These are phyloP conservation scores for Acropora yongei DNA, from an alignment of 64 coral and sea anemone species.

Conservation along the genomic window DNA sequence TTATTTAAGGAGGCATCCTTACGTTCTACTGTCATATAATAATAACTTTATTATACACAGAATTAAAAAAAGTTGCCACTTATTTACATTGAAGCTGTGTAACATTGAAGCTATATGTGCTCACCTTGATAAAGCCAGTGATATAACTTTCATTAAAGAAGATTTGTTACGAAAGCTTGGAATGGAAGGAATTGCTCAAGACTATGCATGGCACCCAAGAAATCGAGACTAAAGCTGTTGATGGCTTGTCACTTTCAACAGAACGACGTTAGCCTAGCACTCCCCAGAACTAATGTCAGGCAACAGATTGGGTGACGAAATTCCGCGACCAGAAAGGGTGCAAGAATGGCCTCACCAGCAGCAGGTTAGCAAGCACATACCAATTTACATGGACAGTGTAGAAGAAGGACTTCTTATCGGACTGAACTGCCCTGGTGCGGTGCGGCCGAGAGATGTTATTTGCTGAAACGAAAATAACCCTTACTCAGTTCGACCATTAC, in stretches of 20 bases:
- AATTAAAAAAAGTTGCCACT: no score
- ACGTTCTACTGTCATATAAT: no score
- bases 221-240: constrained; percentile 40
- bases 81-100: no score
- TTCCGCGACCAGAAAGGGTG: not conserved
- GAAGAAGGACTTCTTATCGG: constrained; percentile 41
- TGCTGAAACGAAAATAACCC: not conserved
- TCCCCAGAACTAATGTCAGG: constrained; percentile 17
- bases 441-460: constrained; percentile 27
- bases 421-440: constrained; percentile 49
- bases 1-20: no score
- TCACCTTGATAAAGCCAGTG: constrained; percentile 69
- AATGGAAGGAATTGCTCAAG: constrained; percentile 54
- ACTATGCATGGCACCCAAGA: constrained; percentile 72
- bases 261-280: not conserved
- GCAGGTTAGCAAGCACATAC: constrained; percentile 8
- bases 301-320: constrained; percentile 44
- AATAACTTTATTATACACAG: no score
- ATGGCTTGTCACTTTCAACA: constrained; percentile 30
- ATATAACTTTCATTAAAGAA: constrained; percentile 75
- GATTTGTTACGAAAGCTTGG: constrained; percentile 10
- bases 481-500: constrained; percentile 13
- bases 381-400: constrained; percentile 43
- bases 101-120: no score
- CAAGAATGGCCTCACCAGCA: constrained; percentile 2